These are phyloP conservation scores for Bufotes viridis DNA, from an alignment of 2,797 vertebrate species.

Conservation along the genomic window DNA sequence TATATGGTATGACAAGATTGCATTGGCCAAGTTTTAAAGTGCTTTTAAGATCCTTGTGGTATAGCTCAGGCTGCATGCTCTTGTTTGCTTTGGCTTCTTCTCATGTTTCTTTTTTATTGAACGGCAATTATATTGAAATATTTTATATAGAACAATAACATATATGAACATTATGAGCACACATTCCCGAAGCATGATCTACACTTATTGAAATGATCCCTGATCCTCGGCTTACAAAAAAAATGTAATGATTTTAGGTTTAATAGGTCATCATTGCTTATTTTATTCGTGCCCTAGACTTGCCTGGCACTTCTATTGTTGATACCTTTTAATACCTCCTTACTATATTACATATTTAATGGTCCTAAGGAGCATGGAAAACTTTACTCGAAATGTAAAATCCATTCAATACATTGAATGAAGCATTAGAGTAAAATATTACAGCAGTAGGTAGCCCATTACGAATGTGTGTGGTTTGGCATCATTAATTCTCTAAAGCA, in stretches of 20 bases:
- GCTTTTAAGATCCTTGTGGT: constrained; percentile 8
- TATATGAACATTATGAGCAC: constrained; percentile 19
- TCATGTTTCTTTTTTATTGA: constrained; percentile 44
- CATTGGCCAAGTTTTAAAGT: constrained; percentile 19
- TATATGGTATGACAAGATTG: constrained; percentile 5
- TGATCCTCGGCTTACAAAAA: constrained; percentile 35
- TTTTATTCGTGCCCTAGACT: constrained; percentile 21
- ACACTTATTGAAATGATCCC: constrained; percentile 31
- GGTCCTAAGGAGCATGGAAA: constrained; percentile 44
- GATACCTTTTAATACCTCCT: constrained; percentile 37
- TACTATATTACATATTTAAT: constrained; percentile 45
- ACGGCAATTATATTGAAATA: constrained; percentile 34
- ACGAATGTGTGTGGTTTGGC: constrained; percentile 39
- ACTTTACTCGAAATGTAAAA: constrained; percentile 40
- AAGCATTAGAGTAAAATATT: constrained; percentile 36
- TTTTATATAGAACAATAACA: constrained; percentile 28
- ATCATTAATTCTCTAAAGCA: not conserved
- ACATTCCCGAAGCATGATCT: constrained; percentile 41
- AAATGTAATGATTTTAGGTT: constrained; percentile 37
- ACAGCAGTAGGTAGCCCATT: constrained; percentile 37
- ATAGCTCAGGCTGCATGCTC: constrained; percentile 23
- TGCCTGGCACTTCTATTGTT: constrained; percentile 30
- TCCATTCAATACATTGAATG: constrained; percentile 31
- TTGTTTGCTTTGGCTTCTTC: constrained; percentile 31
- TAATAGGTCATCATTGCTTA: constrained; percentile 35